Evolutionary conservation across 2,888 invertebrate genomes (phyloP).

Genomic region (Phengaris arion): DNA sequence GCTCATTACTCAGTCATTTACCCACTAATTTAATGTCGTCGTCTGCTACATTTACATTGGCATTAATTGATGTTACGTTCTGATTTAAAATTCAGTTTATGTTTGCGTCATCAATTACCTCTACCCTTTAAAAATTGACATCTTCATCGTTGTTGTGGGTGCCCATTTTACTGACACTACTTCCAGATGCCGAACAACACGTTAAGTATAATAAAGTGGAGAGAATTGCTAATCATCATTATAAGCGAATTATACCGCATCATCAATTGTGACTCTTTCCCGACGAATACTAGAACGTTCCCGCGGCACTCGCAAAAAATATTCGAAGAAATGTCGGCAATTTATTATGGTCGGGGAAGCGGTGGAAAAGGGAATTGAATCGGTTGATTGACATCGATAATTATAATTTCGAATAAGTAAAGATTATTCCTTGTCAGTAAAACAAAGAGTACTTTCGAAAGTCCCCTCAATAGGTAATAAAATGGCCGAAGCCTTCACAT

Average conservation of each 20-base stretch:
- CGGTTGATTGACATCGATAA: constrained; percentile 34
- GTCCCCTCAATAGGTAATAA: constrained; percentile 31
- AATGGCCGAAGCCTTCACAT: constrained; percentile 32
- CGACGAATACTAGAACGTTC: neutral
- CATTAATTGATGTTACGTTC: neutral
- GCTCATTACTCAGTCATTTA: constrained; percentile 13
- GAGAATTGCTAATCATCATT: constrained; percentile 7
- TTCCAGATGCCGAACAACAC: too few relatives aligned
- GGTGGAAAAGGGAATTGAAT: constrained; percentile 27
- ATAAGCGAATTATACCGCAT: constrained; percentile 13
- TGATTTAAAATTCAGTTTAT: constrained; percentile 10
- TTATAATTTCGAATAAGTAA: constrained; percentile 35
- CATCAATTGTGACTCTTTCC: constrained; percentile 4
- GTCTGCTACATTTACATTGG: constrained; percentile 10
- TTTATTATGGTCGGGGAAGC: constrained; percentile 22
- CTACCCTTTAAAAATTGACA: too few relatives aligned
- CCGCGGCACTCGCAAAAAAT: constrained; percentile 17
- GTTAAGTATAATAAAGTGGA: neutral
- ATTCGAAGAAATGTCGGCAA: constrained; percentile 21
- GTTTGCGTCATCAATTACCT: neutral
- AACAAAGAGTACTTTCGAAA: constrained; percentile 34
- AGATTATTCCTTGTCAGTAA: constrained; percentile 33
- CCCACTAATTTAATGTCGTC: constrained; percentile 3
- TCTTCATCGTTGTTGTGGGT: too few relatives aligned
- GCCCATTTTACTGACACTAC: too few relatives aligned